Evolutionary conservation across 2,113 vertebrate species (phyloP).

Genomic region (Lycocorax pyrrhopterus): DNA sequence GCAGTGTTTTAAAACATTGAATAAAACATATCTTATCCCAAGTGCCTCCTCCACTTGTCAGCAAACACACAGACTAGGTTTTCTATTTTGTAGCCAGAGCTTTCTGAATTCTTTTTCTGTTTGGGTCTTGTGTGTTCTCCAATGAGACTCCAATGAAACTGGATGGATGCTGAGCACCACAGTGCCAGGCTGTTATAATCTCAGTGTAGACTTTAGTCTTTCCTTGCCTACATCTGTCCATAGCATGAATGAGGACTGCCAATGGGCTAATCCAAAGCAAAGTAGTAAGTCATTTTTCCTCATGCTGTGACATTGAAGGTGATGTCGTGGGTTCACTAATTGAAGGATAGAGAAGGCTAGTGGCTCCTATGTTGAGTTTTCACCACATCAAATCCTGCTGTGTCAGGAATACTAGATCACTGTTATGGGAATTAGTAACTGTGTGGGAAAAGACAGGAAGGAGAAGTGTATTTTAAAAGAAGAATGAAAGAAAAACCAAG

Average conservation of each 20-base stretch:
- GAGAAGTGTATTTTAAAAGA: constrained; percentile 4
- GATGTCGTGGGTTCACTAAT: neutral
- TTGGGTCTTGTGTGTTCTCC: neutral
- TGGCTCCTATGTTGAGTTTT: neutral
- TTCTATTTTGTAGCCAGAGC: neutral
- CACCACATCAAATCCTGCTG: neutral
- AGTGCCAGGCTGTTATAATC: neutral
- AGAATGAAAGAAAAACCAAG: neutral
- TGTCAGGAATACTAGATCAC: neutral
- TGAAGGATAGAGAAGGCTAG: neutral
- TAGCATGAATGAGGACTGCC: neutral
- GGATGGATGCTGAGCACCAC: neutral
- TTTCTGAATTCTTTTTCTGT: neutral
- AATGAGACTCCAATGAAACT: neutral
- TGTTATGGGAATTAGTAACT: neutral
- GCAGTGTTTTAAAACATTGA: neutral
- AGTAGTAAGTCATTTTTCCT: neutral
- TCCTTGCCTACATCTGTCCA: neutral
- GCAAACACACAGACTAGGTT: neutral
- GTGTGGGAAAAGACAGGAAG: neutral
- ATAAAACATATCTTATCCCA: neutral
- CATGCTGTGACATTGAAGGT: neutral
- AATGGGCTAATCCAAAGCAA: neutral
- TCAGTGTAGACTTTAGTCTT: neutral
- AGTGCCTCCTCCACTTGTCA: neutral